These are phyloP conservation scores for Heterodera schachtii DNA, from an alignment of 1,140 invertebrate species.

Conservation along the genomic window DNA sequence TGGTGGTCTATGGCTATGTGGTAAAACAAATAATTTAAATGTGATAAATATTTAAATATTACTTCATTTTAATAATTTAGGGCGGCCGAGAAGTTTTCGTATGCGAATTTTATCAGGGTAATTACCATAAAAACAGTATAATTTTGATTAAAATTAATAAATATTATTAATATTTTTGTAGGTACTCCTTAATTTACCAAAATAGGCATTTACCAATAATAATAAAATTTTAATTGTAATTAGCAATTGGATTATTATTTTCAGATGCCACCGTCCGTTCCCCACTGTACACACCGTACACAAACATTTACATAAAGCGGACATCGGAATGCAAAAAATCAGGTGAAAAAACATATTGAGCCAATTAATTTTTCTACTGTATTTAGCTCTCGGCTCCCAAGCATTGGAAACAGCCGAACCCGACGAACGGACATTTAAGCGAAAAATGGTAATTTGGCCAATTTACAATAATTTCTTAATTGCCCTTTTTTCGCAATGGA, in stretches of 20 bases:
- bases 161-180: too few species aligned
- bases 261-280: slow-evolving; percentile 16
- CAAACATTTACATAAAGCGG: slow-evolving; percentile 50
- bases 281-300: slow-evolving; percentile 51
- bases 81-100: slow-evolving; percentile 58
- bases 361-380: not conserved
- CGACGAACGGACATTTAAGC: not conserved
- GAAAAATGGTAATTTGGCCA: not conserved
- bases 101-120: slow-evolving; percentile 54
- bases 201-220: too few species aligned
- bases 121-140: too few species aligned
- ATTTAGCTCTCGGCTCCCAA: slow-evolving; percentile 11
- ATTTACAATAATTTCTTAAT: not conserved
- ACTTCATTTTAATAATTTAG: too few species aligned
- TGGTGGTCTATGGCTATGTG: slow-evolving; percentile 60
- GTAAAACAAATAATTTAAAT: not conserved
- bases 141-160: too few species aligned
- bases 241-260: not conserved
- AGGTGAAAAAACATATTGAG: not conserved
- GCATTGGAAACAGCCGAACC: slow-evolving; percentile 17
- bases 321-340: slow-evolving; percentile 41
- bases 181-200: too few species aligned
- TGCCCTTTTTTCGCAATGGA: not conserved
- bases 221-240: too few species aligned
- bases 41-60: not conserved